Conservation (phyloP, 2,113 vertebrate species). For the Zosterops pallidus region DNA sequence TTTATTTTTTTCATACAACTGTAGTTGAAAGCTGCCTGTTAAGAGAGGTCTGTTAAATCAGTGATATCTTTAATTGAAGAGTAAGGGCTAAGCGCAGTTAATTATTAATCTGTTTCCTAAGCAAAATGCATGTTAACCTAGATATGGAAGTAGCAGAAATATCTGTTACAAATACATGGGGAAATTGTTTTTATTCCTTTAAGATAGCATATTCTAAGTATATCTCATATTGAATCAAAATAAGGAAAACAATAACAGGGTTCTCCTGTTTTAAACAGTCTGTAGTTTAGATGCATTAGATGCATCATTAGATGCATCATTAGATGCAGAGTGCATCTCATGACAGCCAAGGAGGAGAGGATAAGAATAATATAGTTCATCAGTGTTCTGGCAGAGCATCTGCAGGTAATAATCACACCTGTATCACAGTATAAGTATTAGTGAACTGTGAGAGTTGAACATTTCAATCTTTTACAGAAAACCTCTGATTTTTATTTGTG, state of each 20-base stretch:
- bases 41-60: not conserved
- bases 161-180: not conserved
- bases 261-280: not conserved
- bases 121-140: not conserved
- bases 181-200: not conserved
- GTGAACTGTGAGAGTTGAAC: not conserved
- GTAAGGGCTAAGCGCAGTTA: not conserved
- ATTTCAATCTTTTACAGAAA: not conserved
- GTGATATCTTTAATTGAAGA: not conserved
- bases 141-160: not conserved
- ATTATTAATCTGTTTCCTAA: not conserved
- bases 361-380: not conserved
- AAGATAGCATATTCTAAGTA: not conserved
- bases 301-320: too few species aligned
- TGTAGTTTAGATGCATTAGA: not conserved
- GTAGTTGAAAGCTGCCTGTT: not conserved
- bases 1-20: not conserved
- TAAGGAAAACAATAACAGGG: not conserved
- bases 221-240: not conserved
- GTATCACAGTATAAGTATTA: not conserved
- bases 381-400: not conserved
- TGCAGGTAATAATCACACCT: not conserved
- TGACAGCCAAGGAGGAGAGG: not conserved
- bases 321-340: not conserved
- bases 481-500: not conserved